Conservation (phyloP, 53 echinoderm and acorn worm species). For the Holothuria leucospilota region DNA sequence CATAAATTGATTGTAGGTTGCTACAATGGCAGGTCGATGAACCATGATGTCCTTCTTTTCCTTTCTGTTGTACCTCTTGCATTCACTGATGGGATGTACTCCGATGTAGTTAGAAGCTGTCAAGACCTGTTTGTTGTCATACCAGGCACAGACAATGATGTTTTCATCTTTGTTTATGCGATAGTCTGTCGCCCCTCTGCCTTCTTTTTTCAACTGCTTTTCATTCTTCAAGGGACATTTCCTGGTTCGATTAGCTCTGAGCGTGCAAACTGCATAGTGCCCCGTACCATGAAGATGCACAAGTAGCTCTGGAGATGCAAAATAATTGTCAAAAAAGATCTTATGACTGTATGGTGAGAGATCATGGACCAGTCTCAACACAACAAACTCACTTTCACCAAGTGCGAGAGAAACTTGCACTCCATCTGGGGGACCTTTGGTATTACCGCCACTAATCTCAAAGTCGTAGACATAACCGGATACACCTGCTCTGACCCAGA, state of each 20-base stretch:
- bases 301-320: constrained; percentile 40
- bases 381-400: constrained; percentile 33
- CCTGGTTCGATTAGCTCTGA: background rate
- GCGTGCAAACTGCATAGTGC: too few species aligned
- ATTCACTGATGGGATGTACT: too few species aligned
- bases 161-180: constrained; percentile 26
- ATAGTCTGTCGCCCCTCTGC: constrained; percentile 39
- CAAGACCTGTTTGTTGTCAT: constrained; percentile 43
- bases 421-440: constrained; percentile 6
- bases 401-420: constrained; percentile 16
- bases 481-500: constrained; percentile 14
- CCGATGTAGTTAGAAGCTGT: too few species aligned
- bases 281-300: too few species aligned
- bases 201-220: constrained; percentile 37
- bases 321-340: constrained; percentile 58
- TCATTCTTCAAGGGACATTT: constrained; percentile 37
- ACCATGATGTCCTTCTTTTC: too few species aligned
- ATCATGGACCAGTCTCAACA: background rate
- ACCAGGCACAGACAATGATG: constrained; percentile 21
- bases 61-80: too few species aligned
- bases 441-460: constrained; percentile 17
- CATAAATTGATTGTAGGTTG: too few species aligned
- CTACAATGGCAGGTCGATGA: background rate
- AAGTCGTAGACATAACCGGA: constrained; percentile 45
- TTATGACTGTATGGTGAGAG: constrained; percentile 31